A percentile compares a stretch with the other conserved stretches of the same genome.
Conservation (phyloP, 2,113 vertebrate genomes). For the Coracopsis vasa region DNA sequence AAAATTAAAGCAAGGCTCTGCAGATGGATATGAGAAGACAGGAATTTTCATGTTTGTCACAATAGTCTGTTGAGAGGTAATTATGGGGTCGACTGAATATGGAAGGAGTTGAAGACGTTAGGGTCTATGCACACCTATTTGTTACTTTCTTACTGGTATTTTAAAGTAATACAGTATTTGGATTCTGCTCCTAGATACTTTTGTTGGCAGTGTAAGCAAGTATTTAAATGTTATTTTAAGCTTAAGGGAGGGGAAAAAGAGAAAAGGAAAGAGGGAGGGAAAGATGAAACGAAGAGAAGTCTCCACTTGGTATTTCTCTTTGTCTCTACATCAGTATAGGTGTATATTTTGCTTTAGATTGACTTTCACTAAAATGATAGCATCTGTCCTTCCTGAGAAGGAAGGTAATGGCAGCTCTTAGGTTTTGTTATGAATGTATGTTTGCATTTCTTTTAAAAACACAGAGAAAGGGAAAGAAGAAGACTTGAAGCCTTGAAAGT, state of each 20-base stretch:
- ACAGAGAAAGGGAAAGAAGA: not conserved
- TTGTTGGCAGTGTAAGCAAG: not conserved
- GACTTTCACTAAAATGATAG: not conserved
- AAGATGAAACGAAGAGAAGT: not conserved
- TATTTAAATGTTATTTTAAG: not conserved
- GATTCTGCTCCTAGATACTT: not conserved
- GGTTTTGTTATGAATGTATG: not conserved
- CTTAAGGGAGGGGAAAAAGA: not conserved
- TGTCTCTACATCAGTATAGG: not conserved
- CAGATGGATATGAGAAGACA: not conserved
- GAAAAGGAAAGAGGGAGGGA: accelerated
- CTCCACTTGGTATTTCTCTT: not conserved
- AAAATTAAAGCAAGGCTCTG: not conserved
- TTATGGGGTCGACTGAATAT: not conserved
- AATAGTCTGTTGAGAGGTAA: not conserved
- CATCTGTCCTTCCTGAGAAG: not conserved
- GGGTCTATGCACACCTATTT: not conserved
- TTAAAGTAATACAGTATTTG: not conserved
- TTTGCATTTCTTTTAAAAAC: not conserved
- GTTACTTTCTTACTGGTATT: not conserved
- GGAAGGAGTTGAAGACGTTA: not conserved
- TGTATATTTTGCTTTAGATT: not conserved
- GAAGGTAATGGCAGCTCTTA: not conserved
- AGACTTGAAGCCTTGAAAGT: not conserved
- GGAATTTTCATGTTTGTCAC: not conserved